phyloP scores from a whole-genome alignment of 2,797 vertebrate genomes.

The Lithobates pipiens region DNA sequence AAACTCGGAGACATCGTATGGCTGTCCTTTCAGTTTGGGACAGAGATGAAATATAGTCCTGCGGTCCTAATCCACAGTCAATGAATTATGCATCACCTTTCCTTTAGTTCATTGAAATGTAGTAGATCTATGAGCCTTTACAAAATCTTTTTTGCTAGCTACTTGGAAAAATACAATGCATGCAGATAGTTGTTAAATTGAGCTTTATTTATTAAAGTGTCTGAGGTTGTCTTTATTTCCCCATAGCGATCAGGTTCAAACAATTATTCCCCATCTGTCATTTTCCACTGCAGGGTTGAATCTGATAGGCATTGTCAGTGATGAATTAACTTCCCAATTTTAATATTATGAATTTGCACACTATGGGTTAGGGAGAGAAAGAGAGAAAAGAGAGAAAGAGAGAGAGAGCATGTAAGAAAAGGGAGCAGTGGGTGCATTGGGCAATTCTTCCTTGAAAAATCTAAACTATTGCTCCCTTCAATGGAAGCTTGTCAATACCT shows the following conservation, averaged over 20 bases:
- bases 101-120: slow-evolving; percentile 28
- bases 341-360: too few species aligned
- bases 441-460: too few species aligned
- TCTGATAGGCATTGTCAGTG: not conserved
- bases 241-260: too few species aligned
- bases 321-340: too few species aligned
- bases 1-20: not conserved
- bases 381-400: too few species aligned
- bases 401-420: too few species aligned
- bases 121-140: slow-evolving; percentile 30
- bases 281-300: not conserved
- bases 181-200: not conserved
- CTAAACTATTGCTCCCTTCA: too few species aligned
- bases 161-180: slow-evolving; percentile 16
- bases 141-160: slow-evolving; percentile 26
- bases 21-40: slow-evolving; percentile 7
- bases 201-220: not conserved
- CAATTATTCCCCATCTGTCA: too few species aligned
- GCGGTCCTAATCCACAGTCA: slow-evolving; percentile 28
- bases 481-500: too few species aligned
- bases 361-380: too few species aligned
- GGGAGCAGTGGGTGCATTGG: too few species aligned
- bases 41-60: slow-evolving; percentile 38
- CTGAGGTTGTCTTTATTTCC: not conserved
- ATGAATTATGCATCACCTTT: slow-evolving; percentile 37